These are phyloP conservation scores for Aix galericulata DNA, from an alignment of 2,113 vertebrate genomes.

Conservation along the genomic window DNA sequence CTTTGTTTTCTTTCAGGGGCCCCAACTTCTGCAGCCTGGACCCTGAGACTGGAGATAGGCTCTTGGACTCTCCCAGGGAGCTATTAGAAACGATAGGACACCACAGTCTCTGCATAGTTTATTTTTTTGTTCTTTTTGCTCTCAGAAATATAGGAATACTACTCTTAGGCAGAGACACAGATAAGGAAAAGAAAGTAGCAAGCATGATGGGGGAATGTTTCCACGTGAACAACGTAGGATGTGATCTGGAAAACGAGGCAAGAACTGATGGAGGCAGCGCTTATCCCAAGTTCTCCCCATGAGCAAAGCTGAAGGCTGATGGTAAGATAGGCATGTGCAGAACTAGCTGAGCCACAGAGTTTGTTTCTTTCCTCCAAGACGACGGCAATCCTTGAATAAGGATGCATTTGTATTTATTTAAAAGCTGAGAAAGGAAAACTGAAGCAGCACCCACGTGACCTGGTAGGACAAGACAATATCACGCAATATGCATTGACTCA, in stretches of 20 bases:
- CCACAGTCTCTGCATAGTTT: background rate
- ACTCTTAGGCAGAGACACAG: background rate
- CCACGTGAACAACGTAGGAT: background rate
- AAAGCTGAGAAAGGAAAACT: background rate
- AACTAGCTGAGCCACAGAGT: background rate
- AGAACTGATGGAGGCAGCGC: background rate
- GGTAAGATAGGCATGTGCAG: background rate
- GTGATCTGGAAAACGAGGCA: background rate
- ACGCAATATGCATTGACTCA: background rate
- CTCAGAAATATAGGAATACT: background rate
- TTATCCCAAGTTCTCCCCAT: background rate
- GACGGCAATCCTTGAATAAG: background rate
- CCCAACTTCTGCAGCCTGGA: background rate
- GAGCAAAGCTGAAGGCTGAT: background rate
- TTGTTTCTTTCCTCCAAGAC: background rate
- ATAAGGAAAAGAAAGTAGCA: background rate
- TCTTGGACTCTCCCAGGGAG: background rate
- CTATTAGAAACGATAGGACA: background rate
- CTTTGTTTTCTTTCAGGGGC: background rate
- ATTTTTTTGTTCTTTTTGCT: background rate
- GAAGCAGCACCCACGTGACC: background rate
- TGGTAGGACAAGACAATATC: background rate
- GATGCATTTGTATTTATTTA: background rate
- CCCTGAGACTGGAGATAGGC: background rate
- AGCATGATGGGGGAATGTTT: background rate